phyloP scores from a whole-genome alignment of 2,113 vertebrate species.

The Solenodon paradoxus region DNA sequence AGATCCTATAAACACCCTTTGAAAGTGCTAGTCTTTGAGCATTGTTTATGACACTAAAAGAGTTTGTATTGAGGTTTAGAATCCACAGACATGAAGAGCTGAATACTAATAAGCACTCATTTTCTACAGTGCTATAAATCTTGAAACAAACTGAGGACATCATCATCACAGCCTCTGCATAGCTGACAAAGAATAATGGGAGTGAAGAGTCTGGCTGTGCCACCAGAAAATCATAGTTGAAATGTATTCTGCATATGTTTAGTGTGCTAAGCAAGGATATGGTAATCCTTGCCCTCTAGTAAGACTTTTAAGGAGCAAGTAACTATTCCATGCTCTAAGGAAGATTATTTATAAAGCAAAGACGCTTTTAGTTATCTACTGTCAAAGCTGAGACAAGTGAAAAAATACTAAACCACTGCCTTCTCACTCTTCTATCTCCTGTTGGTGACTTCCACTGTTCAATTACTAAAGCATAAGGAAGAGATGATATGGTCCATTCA shows the following conservation, averaged over 20 bases:
- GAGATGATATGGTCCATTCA: background rate
- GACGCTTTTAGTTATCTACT: background rate
- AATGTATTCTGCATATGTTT: background rate
- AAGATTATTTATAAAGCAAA: background rate
- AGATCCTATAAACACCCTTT: background rate
- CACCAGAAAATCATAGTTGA: conserved; percentile 5
- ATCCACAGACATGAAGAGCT: conserved; percentile 18
- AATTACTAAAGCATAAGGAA: background rate
- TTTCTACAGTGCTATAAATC: conserved; percentile 38
- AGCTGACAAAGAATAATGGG: background rate
- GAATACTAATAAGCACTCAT: conserved; percentile 29
- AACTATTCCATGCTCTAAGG: conserved; percentile 29
- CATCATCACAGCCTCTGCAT: background rate
- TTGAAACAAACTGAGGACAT: background rate
- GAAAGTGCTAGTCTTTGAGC: background rate
- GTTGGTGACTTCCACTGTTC: background rate
- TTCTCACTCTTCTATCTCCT: background rate
- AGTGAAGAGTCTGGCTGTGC: background rate
- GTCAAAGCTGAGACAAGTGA: background rate
- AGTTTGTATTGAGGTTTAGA: background rate
- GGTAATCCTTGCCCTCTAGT: background rate
- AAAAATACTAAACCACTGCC: background rate
- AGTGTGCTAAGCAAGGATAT: background rate
- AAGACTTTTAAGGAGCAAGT: conserved; percentile 6
- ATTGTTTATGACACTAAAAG: conserved; percentile 2